A percentile compares a stretch with the other conserved stretches of the same genome.
Conservation (phyloP, 2,113 vertebrate genomes). For the Percina caprodes region DNA sequence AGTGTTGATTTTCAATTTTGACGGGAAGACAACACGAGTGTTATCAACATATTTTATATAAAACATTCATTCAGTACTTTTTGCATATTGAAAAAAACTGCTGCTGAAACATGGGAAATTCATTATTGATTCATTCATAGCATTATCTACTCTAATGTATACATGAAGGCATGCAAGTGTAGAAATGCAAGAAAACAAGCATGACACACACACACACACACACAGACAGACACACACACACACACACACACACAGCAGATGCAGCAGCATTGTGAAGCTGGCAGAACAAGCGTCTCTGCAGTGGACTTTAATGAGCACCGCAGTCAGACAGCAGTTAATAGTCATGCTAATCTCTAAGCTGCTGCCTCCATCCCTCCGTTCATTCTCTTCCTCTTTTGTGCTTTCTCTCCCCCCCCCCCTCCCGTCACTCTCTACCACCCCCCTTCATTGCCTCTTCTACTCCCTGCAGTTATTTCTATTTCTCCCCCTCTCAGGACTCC, state of each 20-base stretch:
- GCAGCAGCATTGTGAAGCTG: constrained; percentile 20
- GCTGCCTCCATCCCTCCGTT: constrained; percentile 51
- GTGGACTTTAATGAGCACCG: constrained; percentile 66
- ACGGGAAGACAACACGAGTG: too few relatives aligned
- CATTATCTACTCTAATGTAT: too few relatives aligned
- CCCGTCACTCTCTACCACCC: not conserved
- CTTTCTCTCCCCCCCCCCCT: not conserved
- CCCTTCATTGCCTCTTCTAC: not conserved
- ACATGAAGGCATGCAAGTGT: not conserved
- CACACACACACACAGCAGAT: not conserved
- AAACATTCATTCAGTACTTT: too few relatives aligned
- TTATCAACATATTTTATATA: too few relatives aligned
- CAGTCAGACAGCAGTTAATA: constrained; percentile 63
- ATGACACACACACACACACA: not conserved
- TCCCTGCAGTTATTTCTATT: constrained; percentile 1
- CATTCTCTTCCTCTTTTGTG: constrained; percentile 29
- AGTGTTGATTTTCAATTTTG: too few relatives aligned
- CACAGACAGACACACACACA: not conserved
- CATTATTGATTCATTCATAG: too few relatives aligned
- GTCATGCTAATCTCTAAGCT: constrained; percentile 62
- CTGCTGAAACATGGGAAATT: too few relatives aligned
- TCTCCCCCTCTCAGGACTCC: not conserved
- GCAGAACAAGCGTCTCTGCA: constrained; percentile 33
- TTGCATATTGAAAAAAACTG: too few relatives aligned
- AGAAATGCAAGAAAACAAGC: not conserved